Base-by-base conservation (phyloP, 2,888 invertebrate genomes). In the Therioaphis trifolii region DNA sequence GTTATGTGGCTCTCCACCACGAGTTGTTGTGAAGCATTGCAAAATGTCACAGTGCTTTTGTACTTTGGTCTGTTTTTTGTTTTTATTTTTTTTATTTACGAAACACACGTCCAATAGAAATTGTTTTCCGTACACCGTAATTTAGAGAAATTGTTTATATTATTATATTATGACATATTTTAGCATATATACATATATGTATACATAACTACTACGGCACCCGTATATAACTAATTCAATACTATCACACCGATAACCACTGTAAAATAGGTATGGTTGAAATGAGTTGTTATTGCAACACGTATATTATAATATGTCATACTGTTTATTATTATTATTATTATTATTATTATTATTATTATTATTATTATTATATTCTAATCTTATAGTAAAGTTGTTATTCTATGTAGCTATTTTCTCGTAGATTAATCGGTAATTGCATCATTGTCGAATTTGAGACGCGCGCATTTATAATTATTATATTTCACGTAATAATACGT, bases 101-200 rank as follows among this genome's bases (percentile, higher is more conserved):
- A 55, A 69, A 61, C 24, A 43, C 75, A 58, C 75, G 75, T 75
- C 24, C 58, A 55, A 71, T 52, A 58, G 55, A 21, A 18, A 58
- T 58, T 18, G n/a, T 21, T 55, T 74, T 74, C n/a, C 7, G 15
- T 74, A 74, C 74, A 74, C 74, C 14, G 74, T 74, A 55, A 58
- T 55, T 55, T 74, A 74, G 35, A n/a, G 43, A 46, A 46, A 46
- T 46, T n/a, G 29, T n/a, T n/a, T n/a, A n/a, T n/a, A n/a, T 29
- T 55, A 55, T 21, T 55, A 24, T 52, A 52, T 35, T 14, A 29
- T 72, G 27, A 29, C 29, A 72, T n/a, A n/a, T n/a, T n/a, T n/a
- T n/a, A n/a, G n/a, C n/a, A n/a, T n/a, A 1, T 46, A 49, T 2
- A 18, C 49, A 0, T 49, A 1, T n/a, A n/a, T n/a, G 4, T 15